Evolutionary conservation across 2,797 vertebrate species (phyloP), one percentile per base, ranked within the genome.

Genomic region (Lates japonicus): DNA sequence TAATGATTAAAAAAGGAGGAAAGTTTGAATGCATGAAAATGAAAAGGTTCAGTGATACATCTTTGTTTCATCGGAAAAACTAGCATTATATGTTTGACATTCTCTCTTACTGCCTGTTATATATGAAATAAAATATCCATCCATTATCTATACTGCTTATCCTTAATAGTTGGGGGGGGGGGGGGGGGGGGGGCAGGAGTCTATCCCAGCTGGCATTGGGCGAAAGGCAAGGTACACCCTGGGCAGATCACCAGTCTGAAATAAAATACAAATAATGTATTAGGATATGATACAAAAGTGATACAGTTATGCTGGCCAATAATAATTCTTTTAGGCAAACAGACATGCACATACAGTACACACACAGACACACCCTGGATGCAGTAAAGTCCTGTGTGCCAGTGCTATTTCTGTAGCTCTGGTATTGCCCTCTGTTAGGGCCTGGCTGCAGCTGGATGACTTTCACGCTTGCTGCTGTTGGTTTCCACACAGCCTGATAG

Each of bases 331-430:
- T 52, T 8, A 49, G 3, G 11, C 25, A 33, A 46, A 25, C 20
- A 37, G 1, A 69, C 35, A 51, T 22, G 10, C 31, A 52, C 2
- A 54, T 13, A 55, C 14, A 65, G 9, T 13, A 46, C 8, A 63
- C 52, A 73, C 12, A 51, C 33, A n/a, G 8, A 54, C 19, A 41
- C 16, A 35, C 9, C 29, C 35, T n/a, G 2, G 39, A 76, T 63
- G 22, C 61, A 68, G 58, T 82, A 7, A 31, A 78, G 82, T 83
- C 60, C 19, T 83, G 72, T 60, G 41, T 77, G 70, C 74, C 75
- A 52, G 12, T 83, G 78, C 81, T 91, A 89, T 92, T 93, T 85
- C 70, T 88, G 77, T 76, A 75, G 37, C 65, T 77, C 22, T 77
- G 41, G 49, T 71, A 44, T 71, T 90, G 82, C 76, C 78, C 85